Conservation (phyloP, 1,140 invertebrate species). For the Brachionus angularis region DNA sequence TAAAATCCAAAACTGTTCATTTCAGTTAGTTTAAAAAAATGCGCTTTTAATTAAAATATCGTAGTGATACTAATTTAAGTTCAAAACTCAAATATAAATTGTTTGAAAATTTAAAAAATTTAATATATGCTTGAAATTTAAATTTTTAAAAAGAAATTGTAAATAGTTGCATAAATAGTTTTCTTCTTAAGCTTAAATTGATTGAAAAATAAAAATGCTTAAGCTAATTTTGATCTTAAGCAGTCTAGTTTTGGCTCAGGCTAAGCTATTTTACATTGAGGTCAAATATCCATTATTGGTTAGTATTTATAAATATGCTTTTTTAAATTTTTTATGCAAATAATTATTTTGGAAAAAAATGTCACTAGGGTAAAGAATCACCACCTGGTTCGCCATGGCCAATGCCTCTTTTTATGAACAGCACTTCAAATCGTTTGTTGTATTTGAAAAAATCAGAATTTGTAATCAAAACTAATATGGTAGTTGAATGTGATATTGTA, state of each 20-base stretch:
- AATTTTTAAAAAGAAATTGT: no score
- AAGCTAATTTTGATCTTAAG: not conserved
- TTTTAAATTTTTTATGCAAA: no score
- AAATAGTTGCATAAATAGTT: no score
- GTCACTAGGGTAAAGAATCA: slow-evolving; percentile 4
- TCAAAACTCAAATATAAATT: no score
- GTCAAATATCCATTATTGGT: slow-evolving; percentile 43
- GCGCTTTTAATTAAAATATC: no score
- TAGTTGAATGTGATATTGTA: slow-evolving; percentile 36
- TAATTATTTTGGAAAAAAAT: not conserved
- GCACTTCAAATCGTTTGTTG: slow-evolving; percentile 9
- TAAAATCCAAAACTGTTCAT: no score
- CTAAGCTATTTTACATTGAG: slow-evolving; percentile 40
- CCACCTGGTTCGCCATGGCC: slow-evolving; percentile 44
- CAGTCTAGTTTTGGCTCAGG: not conserved
- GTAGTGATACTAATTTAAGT: no score
- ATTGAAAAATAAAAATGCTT: slow-evolving; percentile 3
- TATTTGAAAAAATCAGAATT: slow-evolving; percentile 40
- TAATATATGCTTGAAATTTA: no score
- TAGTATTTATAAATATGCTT: no score
- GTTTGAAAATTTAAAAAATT: no score
- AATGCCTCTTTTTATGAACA: slow-evolving; percentile 35
- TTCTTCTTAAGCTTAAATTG: no score
- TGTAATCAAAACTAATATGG: slow-evolving; percentile 12
- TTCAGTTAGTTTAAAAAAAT: no score